Evolutionary conservation across 2,888 invertebrate genomes (phyloP), one percentile per base, ranked within the genome.

Genomic region (Ferdinandea cuprea): DNA sequence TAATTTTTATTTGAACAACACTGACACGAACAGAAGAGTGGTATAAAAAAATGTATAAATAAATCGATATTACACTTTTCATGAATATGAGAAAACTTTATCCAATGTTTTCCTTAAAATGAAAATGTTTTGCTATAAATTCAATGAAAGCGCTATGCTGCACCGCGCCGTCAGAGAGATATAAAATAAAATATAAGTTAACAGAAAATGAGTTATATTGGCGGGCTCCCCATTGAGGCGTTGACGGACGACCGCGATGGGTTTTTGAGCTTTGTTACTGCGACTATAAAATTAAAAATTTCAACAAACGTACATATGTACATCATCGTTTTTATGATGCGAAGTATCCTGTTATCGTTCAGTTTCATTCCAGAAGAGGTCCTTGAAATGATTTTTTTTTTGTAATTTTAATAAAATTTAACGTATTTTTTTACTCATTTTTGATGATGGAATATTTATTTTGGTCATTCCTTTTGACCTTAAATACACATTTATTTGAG

Each of bases 1-100:
- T 77, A 71, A 71, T 71, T 81, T 77, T 81, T 71, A 77, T 77
- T 81, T 77, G 50, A 81, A 56, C 81, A 81, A 81, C 81, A 77
- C 68, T 77, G 71, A 71, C 71, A 77, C 59, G 35, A 61, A 66
- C 71, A 61, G 65, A 11, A 21, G 37, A 58, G 44, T 21, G 35
- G 30, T 5, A 19, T 3, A 44, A 21, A 54, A 32, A 19, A 59
- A 25, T 25, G 25, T 25, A 25, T 25, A 66, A 46, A 56, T 73
- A 81, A 81, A 76, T 81, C 81, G 65, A 81, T 81, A 81, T 71
- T 35, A 76, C 59, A 71, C 66, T 69, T 65, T 59, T 69, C 40
- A 69, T 69, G 74, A 68, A 66, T 73, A 58, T 35, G 50, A 54
- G 37, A 58, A 42, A 58, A 8, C 40, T 66, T 40, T 40, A 40